phyloP scores from a whole-genome alignment of 2,888 invertebrate genomes.

The Scaptomyza reducta region DNA sequence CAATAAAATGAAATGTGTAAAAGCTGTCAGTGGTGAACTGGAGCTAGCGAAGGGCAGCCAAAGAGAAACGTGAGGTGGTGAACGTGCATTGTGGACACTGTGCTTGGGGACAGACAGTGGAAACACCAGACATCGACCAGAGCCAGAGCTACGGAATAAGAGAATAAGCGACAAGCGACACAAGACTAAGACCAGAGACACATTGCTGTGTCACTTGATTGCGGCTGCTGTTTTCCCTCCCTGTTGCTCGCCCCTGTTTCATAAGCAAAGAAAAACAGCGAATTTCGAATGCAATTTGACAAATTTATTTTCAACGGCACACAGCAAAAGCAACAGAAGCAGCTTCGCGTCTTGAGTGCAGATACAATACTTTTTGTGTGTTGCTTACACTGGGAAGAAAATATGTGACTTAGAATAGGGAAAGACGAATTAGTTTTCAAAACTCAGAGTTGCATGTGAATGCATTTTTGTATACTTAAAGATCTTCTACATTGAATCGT shows the following conservation, averaged over 20 bases:
- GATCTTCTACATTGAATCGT: too few relatives aligned
- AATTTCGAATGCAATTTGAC: constrained; percentile 74
- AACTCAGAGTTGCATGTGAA: too few relatives aligned
- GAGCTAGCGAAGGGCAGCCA: not conserved
- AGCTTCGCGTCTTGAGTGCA: constrained; percentile 66
- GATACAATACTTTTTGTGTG: constrained; percentile 27
- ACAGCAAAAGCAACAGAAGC: constrained; percentile 52
- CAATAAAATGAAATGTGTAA: constrained; percentile 80
- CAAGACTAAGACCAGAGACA: constrained; percentile 28
- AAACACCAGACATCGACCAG: constrained; percentile 18
- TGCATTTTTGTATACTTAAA: too few relatives aligned
- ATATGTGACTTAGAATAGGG: not conserved
- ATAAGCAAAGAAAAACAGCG: constrained; percentile 41
- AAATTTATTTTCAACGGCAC: constrained; percentile 77
- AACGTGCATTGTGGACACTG: constrained; percentile 25
- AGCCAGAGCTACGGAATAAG: not conserved
- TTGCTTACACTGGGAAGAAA: not conserved
- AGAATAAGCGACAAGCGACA: constrained; percentile 6
- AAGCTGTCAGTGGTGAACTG: constrained; percentile 46
- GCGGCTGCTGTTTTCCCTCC: constrained; percentile 28
- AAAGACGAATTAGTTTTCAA: too few relatives aligned
- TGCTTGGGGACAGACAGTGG: constrained; percentile 5
- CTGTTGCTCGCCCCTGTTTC: not conserved
- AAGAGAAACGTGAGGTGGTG: constrained; percentile 6
- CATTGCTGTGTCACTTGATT: constrained; percentile 57